These are phyloP conservation scores for Ploceus nigricollis DNA, from an alignment of 2,113 vertebrate genomes.

Conservation along the genomic window DNA sequence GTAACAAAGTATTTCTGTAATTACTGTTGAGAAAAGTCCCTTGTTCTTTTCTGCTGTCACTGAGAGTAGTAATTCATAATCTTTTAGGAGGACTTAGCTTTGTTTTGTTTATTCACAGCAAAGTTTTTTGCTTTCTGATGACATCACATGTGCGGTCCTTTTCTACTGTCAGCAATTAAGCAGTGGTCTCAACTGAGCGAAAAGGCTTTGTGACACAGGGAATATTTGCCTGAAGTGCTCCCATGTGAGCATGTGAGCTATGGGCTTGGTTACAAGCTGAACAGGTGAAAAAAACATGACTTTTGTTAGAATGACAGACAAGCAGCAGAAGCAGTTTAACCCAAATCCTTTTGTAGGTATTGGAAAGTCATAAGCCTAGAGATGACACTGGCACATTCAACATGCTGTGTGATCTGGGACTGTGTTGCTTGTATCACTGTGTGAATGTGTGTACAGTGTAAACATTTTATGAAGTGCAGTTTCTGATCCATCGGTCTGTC, in stretches of 20 bases:
- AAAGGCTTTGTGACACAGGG: constrained; percentile 52
- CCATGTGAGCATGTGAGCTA: constrained; percentile 57
- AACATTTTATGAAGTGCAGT: constrained; percentile 86
- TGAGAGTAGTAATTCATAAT: constrained; percentile 33
- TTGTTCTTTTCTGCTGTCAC: constrained; percentile 36
- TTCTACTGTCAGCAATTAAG: constrained; percentile 64
- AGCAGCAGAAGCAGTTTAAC: constrained; percentile 67
- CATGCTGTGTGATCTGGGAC: constrained; percentile 72
- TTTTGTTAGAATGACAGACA: constrained; percentile 71
- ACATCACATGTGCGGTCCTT: constrained; percentile 18
- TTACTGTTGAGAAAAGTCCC: constrained; percentile 32
- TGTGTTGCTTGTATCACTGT: constrained; percentile 66
- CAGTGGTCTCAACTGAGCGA: constrained; percentile 40
- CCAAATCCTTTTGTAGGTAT: constrained; percentile 75
- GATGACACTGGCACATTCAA: constrained; percentile 73
- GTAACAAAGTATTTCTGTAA: constrained; percentile 33
- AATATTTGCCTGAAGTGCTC: constrained; percentile 64
- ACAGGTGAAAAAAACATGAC: neutral
- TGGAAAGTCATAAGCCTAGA: constrained; percentile 74
- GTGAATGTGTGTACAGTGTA: constrained; percentile 77
- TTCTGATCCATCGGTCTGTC: constrained; percentile 85
- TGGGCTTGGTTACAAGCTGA: constrained; percentile 23
- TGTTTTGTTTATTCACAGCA: constrained; percentile 32
- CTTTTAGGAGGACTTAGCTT: constrained; percentile 44
- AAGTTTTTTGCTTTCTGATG: constrained; percentile 47